Base-by-base conservation (phyloP, 2,113 vertebrate genomes). In the Sebastes schlegelii region DNA sequence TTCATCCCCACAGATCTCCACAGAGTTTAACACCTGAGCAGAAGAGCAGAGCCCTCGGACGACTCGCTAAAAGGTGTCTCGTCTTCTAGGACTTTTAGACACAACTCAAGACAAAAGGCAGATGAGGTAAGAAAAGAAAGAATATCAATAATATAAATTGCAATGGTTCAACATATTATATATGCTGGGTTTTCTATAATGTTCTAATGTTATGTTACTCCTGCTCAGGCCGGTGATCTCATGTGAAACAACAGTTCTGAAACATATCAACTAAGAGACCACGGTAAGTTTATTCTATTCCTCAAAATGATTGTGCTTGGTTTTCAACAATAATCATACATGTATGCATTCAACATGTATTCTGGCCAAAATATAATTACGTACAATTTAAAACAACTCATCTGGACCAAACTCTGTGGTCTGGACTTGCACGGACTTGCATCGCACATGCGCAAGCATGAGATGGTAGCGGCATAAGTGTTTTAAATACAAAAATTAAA, bases 231-330 rank as follows among this genome's bases (percentile, higher is more conserved):
- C 19, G 76, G 12, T 9, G 26, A 70, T 55, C 45, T 66, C 16
- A 69, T 40, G 12, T 34, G 19, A 48, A 87, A 23, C 14, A 75
- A 1, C 65, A 40, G 6, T 34, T 60, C 40, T 55, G 23, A 87
- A 74, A 76, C 49, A 93, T 93, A 72, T 7, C 51, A 79, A 83
- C 83, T 88, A 75, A 72, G 69, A 87, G 87, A 89, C 9, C 52
- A 83, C 0, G 90, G 92, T 93, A 85, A 65, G 70, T 60, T 19
- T 42, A 52, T 21, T 55, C 67, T 45, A 21, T 16, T 14, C 2
- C 17, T 67, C 8, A 21, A 77, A 42, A 42, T 26, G 0, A 26
- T 4, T 58, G 8, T 42, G 6, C 13, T 51, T 51, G 2, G 10
- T 26, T 62, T 12, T 54, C 17, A 40, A 14, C 43, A 49, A 34